Evolutionary conservation across 2,888 invertebrate species (phyloP), one percentile per base, ranked within the genome.

Genomic region (Epiblema foenella): DNA sequence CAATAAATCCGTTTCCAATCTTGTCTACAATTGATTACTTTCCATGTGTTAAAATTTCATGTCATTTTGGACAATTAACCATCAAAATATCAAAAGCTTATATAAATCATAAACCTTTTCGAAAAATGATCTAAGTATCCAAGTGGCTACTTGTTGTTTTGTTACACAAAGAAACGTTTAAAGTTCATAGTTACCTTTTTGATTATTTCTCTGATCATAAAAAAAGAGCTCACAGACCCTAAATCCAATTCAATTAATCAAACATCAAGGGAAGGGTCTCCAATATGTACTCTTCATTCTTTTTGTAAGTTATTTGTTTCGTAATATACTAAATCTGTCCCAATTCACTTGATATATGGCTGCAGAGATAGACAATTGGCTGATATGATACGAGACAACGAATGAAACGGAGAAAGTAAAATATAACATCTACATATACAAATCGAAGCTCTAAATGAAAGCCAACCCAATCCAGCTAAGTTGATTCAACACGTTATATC

Each of bases 301-400:
- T 29, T 37, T 4, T 33, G 29, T 69, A 42, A 51, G 58, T 65
- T 64, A 62, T 63, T 69, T 54, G 65, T 66, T 66, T 37, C 65
- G 65, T 49, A 54, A 60, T 59, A 39, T 12, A 39, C 51, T 24
- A 65, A 58, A 51, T 64, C 51, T 65, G 52, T 65, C 62, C 54
- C 59, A 54, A 54, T 66, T 46, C 51, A 33, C 65, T 24, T 70
- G 65, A 70, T 37, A 46, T 60, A 70, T 65, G 20, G 59, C 33
- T 46, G 9, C 54, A 33, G 56, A 65, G 63, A 69, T 39, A 69
- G 51, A 64, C 60, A 42, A 62, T 58, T 69, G 56, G 46, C 54
- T 46, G 57, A 69, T 63, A 64, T 49, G 46, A 49, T 51, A 29
- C 24, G n/a, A 67, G 29, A 49, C 24, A 58, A 67, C 18, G 58